Percentiles rank a stretch among this genome's conserved stretches.
phyloP scores from a whole-genome alignment of 1,140 invertebrate species.

The Drosophila parvula region DNA sequence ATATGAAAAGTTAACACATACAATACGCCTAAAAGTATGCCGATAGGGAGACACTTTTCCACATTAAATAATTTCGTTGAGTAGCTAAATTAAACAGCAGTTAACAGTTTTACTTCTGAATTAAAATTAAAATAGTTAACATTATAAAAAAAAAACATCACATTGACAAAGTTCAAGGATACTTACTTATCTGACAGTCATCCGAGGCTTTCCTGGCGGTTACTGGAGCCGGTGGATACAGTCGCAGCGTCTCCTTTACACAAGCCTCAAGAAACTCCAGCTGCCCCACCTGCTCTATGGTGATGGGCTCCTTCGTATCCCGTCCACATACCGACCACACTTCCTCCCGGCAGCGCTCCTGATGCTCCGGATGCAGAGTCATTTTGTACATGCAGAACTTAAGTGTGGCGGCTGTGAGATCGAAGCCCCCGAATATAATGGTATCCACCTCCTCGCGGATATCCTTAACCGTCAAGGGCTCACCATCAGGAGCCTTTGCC shows the following conservation, averaged over 20 bases:
- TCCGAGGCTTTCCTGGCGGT: slow-evolving; percentile 86
- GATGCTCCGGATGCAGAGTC: slow-evolving; percentile 67
- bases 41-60: too few relatives aligned
- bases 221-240: slow-evolving; percentile 93
- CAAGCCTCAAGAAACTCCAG: slow-evolving; percentile 87
- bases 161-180: neutral
- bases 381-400: slow-evolving; percentile 73
- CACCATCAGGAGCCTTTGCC: slow-evolving; percentile 84
- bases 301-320: slow-evolving; percentile 76
- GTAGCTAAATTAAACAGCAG: too few relatives aligned
- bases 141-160: too few relatives aligned
- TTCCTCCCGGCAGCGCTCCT: slow-evolving; percentile 87
- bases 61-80: too few relatives aligned
- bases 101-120: too few relatives aligned
- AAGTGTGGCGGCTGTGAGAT: slow-evolving; percentile 62
- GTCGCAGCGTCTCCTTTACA: slow-evolving; percentile 88
- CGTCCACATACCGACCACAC: slow-evolving; percentile 86
- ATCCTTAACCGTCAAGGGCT: slow-evolving; percentile 85
- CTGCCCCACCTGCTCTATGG: slow-evolving; percentile 85
- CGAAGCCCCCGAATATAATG: slow-evolving; percentile 87
- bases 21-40: too few relatives aligned
- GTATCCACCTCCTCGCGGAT: slow-evolving; percentile 89
- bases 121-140: too few relatives aligned
- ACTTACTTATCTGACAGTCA: slow-evolving; percentile 67
- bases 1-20: too few relatives aligned